Evolutionary conservation across 2,888 invertebrate species (phyloP).

Genomic region (Zaprionus obscuricornis): DNA sequence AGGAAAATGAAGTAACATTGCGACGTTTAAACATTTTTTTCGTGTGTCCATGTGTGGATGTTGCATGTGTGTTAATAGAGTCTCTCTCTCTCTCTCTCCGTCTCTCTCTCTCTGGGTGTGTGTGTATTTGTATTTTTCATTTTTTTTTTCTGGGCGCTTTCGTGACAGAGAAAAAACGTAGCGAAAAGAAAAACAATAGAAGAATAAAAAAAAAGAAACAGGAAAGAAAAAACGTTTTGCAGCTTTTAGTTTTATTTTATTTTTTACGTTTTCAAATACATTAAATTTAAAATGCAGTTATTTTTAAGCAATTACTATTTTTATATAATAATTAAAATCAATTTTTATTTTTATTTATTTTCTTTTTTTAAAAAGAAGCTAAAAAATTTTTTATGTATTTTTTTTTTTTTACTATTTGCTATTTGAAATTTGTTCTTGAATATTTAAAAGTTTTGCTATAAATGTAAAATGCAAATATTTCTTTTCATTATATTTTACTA

Average conservation of each 20-base stretch:
- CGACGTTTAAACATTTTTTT: slow-evolving; percentile 54
- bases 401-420: not conserved
- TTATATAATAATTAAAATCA: not conserved
- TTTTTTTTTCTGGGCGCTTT: slow-evolving; percentile 34
- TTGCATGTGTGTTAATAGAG: slow-evolving; percentile 17
- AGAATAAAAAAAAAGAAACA: slow-evolving; percentile 21
- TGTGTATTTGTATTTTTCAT: slow-evolving; percentile 10
- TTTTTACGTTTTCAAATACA: no score
- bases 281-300: slow-evolving; percentile 28
- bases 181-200: slow-evolving; percentile 37
- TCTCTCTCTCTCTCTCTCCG: no score
- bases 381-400: no score
- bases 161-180: slow-evolving; percentile 59
- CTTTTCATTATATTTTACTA: no score
- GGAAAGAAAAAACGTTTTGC: slow-evolving; percentile 35
- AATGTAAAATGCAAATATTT: no score
- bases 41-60: slow-evolving; percentile 17
- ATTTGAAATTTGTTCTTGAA: no score
- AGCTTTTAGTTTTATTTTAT: slow-evolving; percentile 1
- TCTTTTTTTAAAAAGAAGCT: no score
- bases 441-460: no score
- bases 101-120: no score
- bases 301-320: slow-evolving; percentile 5
- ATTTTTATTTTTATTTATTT: not conserved
- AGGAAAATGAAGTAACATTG: slow-evolving; percentile 35